Evolutionary conservation across 2,797 vertebrate species (phyloP).

Genomic region (Catamblyrhynchus diadema): DNA sequence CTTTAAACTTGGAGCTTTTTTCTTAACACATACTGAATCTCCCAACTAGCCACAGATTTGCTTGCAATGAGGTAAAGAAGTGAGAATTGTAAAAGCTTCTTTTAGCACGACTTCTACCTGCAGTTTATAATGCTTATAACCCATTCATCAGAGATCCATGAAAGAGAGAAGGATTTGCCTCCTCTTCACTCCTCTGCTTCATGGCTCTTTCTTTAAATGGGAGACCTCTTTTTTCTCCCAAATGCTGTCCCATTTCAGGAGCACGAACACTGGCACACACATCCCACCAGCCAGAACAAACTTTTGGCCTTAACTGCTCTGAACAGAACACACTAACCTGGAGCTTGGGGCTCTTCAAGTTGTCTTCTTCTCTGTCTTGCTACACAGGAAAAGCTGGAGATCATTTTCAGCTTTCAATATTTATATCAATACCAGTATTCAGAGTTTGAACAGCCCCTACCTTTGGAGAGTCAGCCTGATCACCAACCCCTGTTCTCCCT

Average conservation of each 20-base stretch:
- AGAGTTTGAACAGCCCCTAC: not conserved
- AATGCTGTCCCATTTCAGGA: not conserved
- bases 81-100: not conserved
- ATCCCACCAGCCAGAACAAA: not conserved
- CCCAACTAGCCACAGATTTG: not conserved
- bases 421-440: not conserved
- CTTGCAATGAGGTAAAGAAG: not conserved
- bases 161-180: not conserved
- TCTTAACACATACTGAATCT: not conserved
- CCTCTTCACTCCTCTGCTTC: not conserved
- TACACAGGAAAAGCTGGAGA: not conserved
- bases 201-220: not conserved
- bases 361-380: not conserved
- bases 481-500: not conserved
- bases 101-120: not conserved
- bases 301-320: not conserved
- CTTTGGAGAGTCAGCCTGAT: not conserved
- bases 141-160: not conserved
- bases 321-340: not conserved
- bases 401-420: not conserved
- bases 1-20: not conserved
- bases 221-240: not conserved
- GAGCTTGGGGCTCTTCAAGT: not conserved
- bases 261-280: not conserved
- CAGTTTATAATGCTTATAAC: not conserved